phyloP scores from a whole-genome alignment of 2,797 vertebrate species.

The Halcyon leucocephala region DNA sequence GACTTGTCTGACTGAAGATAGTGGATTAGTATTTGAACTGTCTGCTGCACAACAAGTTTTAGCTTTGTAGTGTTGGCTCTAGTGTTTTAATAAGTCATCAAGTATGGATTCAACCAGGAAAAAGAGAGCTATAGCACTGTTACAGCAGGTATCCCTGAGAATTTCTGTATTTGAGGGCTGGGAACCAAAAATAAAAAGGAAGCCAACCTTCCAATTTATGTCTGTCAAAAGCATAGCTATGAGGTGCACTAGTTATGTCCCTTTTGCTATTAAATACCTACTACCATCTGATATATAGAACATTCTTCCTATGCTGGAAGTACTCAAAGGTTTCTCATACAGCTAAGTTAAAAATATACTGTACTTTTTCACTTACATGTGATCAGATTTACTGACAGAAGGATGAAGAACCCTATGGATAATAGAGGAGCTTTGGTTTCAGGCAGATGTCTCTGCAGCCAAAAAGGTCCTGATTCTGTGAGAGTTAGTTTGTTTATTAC shows the following conservation, averaged over 20 bases:
- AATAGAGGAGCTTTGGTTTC: neutral
- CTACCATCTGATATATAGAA: neutral
- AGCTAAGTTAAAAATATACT: neutral
- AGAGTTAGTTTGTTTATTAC: neutral
- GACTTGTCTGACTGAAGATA: neutral
- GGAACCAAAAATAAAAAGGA: neutral
- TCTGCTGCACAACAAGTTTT: neutral
- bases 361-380: neutral
- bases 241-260: neutral
- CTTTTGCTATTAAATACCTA: neutral
- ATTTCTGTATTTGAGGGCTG: neutral
- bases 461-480: neutral
- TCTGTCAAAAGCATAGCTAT: neutral
- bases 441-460: neutral
- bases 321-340: neutral
- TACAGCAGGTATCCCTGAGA: neutral
- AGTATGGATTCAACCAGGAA: neutral
- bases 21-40: neutral
- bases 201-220: fast-evolving
- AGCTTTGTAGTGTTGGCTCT: neutral
- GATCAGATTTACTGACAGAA: neutral
- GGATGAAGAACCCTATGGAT: neutral
- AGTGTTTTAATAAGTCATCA: neutral
- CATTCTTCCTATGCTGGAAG: neutral
- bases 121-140: neutral